Percentiles rank a stretch among this genome's conserved stretches.
These are phyloP conservation scores for Geopemphigus sp. DNA, from an alignment of 1,140 invertebrate genomes.

Conservation along the genomic window DNA sequence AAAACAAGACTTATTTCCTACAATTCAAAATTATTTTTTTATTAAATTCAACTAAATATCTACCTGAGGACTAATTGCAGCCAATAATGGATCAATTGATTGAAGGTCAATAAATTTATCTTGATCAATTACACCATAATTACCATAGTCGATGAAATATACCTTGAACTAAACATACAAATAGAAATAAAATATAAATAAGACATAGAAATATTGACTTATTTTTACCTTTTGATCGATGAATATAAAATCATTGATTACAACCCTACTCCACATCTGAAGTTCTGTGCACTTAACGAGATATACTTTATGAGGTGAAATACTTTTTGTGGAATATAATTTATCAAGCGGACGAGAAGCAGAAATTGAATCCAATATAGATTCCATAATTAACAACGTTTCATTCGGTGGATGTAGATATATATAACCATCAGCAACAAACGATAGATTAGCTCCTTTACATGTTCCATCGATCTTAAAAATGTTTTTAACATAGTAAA, in stretches of 20 bases:
- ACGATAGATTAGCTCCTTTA: neutral
- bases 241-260: conserved; percentile 32
- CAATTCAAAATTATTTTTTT: too few species aligned
- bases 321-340: conserved; percentile 14
- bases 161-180: conserved; percentile 22
- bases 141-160: conserved; percentile 35
- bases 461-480: conserved; percentile 20
- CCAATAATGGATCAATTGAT: conserved; percentile 7
- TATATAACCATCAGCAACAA: conserved; percentile 13
- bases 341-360: neutral
- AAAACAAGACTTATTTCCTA: too few species aligned
- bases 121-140: conserved; percentile 26
- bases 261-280: conserved; percentile 7
- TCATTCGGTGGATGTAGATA: conserved; percentile 29
- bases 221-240: neutral
- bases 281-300: conserved; percentile 30
- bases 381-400: conserved; percentile 21
- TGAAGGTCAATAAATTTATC: conserved; percentile 37
- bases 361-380: conserved; percentile 36
- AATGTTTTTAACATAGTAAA: neutral
- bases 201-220: neutral
- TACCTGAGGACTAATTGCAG: conserved; percentile 24
- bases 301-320: conserved; percentile 30
- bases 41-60: too few species aligned
- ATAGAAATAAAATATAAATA: neutral